Evolutionary conservation across 2,113 vertebrate genomes (phyloP), one percentile per base, ranked within the genome.

Genomic region (Phalacrocorax carbo): DNA sequence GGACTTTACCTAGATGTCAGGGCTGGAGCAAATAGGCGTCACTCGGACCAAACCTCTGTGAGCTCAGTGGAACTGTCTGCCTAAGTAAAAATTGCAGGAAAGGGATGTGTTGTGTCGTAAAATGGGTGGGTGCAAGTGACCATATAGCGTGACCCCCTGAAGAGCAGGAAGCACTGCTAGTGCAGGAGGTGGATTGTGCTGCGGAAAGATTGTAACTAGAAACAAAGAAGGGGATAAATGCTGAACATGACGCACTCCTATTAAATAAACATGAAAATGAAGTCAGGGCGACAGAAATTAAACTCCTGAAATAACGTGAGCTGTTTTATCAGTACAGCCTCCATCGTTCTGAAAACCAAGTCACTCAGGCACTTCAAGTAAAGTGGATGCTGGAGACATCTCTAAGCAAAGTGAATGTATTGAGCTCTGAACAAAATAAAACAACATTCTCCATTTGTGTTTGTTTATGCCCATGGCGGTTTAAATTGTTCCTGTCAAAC

Each of bases 401-500:
- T 92, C 82, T 64, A 78, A 94, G 94, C 75, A 40, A 55, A 90
- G 88, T 23, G 64, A 89, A 54, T 3, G 8, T 87, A 62, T 44
- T 60, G 65, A 81, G 93, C 54, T 91, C 89, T 60, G 93, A 93
- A 93, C 86, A 88, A 96, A 97, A 95, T 83, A 88, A 94, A 96
- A 66, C 79, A 95, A 30, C 93, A 10, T 85, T 95, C 70, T 95
- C 94, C 78, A 68, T 95, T 96, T 94, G 82, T 91, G 82, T 84
- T 95, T 96, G 93, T 95, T 97, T 96, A 96, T 95, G 94, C 93
- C 97, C 27, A 21, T 96, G 91, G 97, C 84, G 1, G 82, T 97
- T 97, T 94, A 90, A 95, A 94, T 94, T 58, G 70, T 82, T 97
- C 88, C 86, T 96, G 77, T 97, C 92, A 95, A 96, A 94, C 30